Evolutionary conservation across 2,797 vertebrate species (phyloP).

Genomic region (Chlorospingus semifuscus): DNA sequence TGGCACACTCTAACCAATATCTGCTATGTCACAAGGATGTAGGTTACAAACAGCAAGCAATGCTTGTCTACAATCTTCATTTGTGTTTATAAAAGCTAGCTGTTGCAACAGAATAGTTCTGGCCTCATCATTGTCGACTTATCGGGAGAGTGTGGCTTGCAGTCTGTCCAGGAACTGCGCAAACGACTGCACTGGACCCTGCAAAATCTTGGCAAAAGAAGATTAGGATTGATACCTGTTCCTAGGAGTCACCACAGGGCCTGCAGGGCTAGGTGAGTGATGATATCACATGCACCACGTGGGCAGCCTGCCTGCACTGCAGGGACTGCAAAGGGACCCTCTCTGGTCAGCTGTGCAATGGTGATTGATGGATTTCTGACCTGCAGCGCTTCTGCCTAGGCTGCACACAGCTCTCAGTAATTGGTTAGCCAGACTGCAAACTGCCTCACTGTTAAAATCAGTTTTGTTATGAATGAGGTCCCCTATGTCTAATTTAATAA

Average conservation of each 20-base stretch:
- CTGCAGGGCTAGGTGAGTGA: background rate
- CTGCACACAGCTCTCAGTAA: background rate
- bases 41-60: background rate
- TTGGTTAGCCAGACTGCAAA: background rate
- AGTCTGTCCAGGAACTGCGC: background rate
- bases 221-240: background rate
- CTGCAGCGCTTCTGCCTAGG: background rate
- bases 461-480: background rate
- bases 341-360: background rate
- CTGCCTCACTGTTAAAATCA: background rate
- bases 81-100: background rate
- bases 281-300: rapidly evolving
- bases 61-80: background rate
- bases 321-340: background rate
- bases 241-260: background rate
- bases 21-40: background rate
- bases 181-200: background rate
- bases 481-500: background rate
- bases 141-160: rapidly evolving
- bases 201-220: background rate
- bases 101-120: background rate
- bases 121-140: background rate
- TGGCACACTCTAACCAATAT: background rate
- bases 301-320: background rate
- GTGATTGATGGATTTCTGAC: background rate